These are phyloP conservation scores for Podilymbus podiceps DNA, from an alignment of 2,113 vertebrate genomes.

Conservation along the genomic window DNA sequence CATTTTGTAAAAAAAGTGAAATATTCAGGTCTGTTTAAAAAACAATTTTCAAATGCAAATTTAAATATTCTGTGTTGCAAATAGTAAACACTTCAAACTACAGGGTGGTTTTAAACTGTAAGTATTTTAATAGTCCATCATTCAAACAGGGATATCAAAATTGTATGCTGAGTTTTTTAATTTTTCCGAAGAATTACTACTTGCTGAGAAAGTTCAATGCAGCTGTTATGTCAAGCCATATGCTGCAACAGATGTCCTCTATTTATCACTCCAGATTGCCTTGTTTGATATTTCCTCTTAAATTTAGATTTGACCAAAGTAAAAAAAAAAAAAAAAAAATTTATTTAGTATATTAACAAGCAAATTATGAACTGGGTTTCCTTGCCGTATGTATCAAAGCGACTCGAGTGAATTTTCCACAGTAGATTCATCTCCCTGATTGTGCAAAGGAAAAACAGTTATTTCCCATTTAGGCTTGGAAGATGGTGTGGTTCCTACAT, in stretches of 20 bases:
- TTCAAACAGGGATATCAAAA: background rate
- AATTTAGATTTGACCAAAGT: background rate
- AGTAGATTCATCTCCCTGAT: background rate
- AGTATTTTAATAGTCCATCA: background rate
- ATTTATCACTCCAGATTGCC: slow-evolving; percentile 37
- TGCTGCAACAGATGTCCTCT: background rate
- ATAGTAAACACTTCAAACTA: background rate
- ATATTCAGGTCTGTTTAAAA: background rate
- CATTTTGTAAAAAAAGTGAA: background rate
- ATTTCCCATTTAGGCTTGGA: background rate
- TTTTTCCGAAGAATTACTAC: background rate
- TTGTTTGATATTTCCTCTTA: slow-evolving; percentile 15
- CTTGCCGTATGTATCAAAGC: background rate
- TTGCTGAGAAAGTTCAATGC: background rate
- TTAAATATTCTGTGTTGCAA: background rate
- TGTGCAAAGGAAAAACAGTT: background rate
- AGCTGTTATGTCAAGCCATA: background rate
- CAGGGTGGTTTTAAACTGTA: background rate
- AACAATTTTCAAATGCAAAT: background rate
- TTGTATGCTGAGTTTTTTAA: background rate
- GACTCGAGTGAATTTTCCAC: background rate
- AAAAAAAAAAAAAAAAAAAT: background rate
- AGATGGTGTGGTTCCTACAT: background rate
- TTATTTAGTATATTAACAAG: background rate
- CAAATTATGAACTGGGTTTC: background rate